Conservation (phyloP, 1,140 invertebrate genomes). For the Tribolium castaneum region DNA sequence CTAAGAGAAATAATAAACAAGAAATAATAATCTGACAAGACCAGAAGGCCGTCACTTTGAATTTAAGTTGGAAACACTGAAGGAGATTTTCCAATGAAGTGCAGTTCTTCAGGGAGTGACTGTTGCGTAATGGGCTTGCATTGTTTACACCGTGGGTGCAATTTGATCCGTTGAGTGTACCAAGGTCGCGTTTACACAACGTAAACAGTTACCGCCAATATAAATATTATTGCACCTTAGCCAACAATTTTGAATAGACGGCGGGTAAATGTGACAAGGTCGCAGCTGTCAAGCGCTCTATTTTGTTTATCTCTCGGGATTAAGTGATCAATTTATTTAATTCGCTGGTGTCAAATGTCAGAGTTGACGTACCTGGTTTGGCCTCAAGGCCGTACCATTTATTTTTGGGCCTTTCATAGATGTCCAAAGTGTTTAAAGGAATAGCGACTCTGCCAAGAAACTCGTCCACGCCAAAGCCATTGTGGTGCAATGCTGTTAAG, state of each 20-base stretch:
- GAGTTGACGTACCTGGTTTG: constrained; percentile 66
- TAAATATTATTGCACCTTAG: background rate
- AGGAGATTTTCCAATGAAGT: too few species aligned
- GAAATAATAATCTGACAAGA: too few species aligned
- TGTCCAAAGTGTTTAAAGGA: constrained; percentile 87
- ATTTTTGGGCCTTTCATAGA: constrained; percentile 89
- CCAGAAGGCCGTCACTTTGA: too few species aligned
- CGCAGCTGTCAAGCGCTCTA: background rate
- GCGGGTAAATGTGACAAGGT: background rate
- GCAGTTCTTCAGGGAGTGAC: too few species aligned
- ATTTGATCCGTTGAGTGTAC: background rate
- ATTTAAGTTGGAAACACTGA: too few species aligned
- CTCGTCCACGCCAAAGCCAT: constrained; percentile 91
- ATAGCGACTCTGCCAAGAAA: constrained; percentile 88
- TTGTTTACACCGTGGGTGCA: background rate
- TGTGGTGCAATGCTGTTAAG: constrained; percentile 87
- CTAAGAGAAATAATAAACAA: too few species aligned
- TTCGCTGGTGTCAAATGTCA: background rate
- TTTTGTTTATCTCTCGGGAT: background rate
- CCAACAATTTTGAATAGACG: background rate
- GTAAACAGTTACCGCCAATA: background rate
- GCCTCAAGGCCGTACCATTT: constrained; percentile 77
- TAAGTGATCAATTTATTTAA: background rate
- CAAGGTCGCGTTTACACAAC: background rate
- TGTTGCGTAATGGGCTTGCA: background rate